Percentiles rank a stretch among this genome's conserved stretches.
Evolutionary conservation across 2,888 invertebrate species (phyloP).

Genomic region (Agrypnus murinus): DNA sequence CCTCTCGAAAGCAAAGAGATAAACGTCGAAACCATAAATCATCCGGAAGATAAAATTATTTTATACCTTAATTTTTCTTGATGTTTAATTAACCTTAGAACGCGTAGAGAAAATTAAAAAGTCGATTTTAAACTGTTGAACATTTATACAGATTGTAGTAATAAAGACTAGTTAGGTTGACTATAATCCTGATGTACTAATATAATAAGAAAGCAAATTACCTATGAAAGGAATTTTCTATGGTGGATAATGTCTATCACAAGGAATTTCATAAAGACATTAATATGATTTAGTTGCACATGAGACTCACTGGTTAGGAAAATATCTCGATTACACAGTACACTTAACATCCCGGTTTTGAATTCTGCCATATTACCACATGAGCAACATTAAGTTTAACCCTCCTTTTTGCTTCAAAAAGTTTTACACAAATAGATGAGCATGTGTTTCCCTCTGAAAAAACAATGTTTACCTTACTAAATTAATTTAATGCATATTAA

Average conservation of each 20-base stretch:
- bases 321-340: conserved; percentile 49
- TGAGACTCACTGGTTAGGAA: conserved; percentile 45
- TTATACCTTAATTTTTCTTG: conserved; percentile 1
- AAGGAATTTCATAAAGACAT: conserved; percentile 45
- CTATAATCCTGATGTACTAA: conserved; percentile 27
- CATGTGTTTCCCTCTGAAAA: not conserved
- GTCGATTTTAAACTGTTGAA: not conserved
- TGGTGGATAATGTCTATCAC: conserved; percentile 31
- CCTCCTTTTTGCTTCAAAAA: not conserved
- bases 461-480: no score
- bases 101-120: not conserved
- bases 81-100: conserved; percentile 12
- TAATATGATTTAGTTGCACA: conserved; percentile 48
- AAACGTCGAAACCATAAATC: no score
- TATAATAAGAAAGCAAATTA: conserved; percentile 31
- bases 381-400: conserved; percentile 1
- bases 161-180: not conserved
- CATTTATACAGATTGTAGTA: not conserved
- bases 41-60: not conserved
- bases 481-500: no score
- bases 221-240: conserved; percentile 27
- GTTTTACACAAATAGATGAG: not conserved
- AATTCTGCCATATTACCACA: conserved; percentile 23
- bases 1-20: no score
- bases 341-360: conserved; percentile 43